Percentiles rank a stretch among this genome's conserved stretches.
Evolutionary conservation across 2,113 vertebrate genomes (phyloP).

Genomic region (Stercorarius parasiticus): DNA sequence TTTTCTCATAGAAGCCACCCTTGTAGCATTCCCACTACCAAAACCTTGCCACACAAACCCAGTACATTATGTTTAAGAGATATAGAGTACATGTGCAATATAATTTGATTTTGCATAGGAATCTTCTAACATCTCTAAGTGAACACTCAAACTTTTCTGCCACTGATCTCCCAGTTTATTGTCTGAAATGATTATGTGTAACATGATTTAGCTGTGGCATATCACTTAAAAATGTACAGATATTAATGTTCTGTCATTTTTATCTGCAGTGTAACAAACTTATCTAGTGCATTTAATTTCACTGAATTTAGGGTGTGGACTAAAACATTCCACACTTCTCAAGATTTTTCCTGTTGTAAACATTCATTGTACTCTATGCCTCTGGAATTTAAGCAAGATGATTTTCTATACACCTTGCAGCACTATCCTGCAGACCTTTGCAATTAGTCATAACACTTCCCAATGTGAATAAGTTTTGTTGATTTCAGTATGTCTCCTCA

Average conservation of each 20-base stretch:
- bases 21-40: background rate
- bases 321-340: background rate
- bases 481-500: background rate
- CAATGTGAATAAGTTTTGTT: background rate
- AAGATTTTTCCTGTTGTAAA: background rate
- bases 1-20: background rate
- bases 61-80: background rate
- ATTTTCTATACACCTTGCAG: background rate
- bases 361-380: slow-evolving; percentile 6
- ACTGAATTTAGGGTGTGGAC: background rate
- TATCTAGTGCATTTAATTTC: background rate
- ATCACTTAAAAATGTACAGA: slow-evolving; percentile 40
- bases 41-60: background rate
- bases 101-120: background rate
- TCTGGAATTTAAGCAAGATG: slow-evolving; percentile 27
- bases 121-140: background rate
- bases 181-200: background rate
- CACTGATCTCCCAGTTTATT: background rate
- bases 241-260: background rate
- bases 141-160: background rate
- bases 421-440: background rate
- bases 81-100: rapidly evolving
- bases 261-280: background rate
- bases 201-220: slow-evolving; percentile 29
- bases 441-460: background rate